Base-by-base conservation (phyloP, 1,140 invertebrate species). In the Temnothorax longispinosus region DNA sequence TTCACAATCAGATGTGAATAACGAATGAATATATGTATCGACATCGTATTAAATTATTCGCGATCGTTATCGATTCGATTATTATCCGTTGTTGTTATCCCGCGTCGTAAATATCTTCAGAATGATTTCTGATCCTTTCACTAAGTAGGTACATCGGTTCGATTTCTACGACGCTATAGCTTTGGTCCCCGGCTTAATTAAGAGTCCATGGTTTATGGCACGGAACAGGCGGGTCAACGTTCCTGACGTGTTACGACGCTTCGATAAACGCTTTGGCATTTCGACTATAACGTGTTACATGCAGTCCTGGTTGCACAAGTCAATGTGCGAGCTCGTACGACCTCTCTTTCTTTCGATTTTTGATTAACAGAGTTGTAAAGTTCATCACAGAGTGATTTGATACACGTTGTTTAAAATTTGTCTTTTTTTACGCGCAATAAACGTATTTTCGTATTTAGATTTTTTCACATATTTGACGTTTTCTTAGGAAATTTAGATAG, bases 191-290 rank as follows among this genome's bases (percentile, higher is more conserved):
- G 11, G 69, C 71, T 89, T 87, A 87, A 80, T 89, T 78, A 67
- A 77, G 56, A 82, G 58, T 64, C 27, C 65, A 71, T 76, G 85
- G 69, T 88, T 88, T 88, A 87, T 87, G 52, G 71, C 50, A 52
- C 60, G 85, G 64, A 82, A 82, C 52, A 69, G 32, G 47, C 60
- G 69, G 56, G 78, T 74, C 86, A 84, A 85, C 69, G 65, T 72
- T n/a, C 21, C 47, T 82, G 77, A 87, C 67, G 65, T 72, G n/a
- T 87, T 64, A 80, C 77, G 65, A 72, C 67, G 56, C 47, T 82
- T 81, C 77, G 85, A 87, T 82, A 82, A 87, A 87, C 47, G 77
- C 11, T 50, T 58, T 38, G 52, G 54, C 54, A 35, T 69, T 67
- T 81, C 76, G 65, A 27, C n/a, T 41, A 58, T 65, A 71, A 47